Conservation (phyloP, 2,113 vertebrate species). For the Vicugna pacos region DNA sequence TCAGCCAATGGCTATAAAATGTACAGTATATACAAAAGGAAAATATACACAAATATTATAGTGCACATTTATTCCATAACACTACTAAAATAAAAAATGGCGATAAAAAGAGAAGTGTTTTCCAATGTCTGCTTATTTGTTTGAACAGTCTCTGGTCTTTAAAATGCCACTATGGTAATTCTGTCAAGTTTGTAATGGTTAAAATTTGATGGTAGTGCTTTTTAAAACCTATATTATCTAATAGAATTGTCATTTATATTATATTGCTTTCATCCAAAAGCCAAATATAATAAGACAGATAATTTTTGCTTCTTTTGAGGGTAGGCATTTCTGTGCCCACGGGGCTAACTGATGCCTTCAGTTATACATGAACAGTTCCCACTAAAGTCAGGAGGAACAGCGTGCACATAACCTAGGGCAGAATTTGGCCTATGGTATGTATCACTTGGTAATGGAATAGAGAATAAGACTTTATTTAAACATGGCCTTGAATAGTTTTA, state of each 20-base stretch:
- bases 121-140: neutral
- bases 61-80: neutral
- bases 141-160: conserved; percentile 35
- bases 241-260: conserved; percentile 63
- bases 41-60: conserved; percentile 5
- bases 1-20: conserved; percentile 16
- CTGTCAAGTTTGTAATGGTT: conserved; percentile 51
- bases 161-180: conserved; percentile 68
- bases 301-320: conserved; percentile 54
- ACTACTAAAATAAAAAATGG: conserved; percentile 17
- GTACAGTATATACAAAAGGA: neutral
- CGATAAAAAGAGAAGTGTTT: conserved; percentile 37
- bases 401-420: conserved; percentile 28
- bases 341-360: conserved; percentile 46
- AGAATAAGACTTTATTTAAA: conserved; percentile 60
- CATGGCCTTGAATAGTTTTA: conserved; percentile 68
- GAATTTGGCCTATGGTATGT: conserved; percentile 54
- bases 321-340: conserved; percentile 59
- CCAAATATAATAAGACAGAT: conserved; percentile 65
- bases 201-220: conserved; percentile 38
- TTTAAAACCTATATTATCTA: conserved; percentile 52
- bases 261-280: conserved; percentile 62
- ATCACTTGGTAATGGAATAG: conserved; percentile 59
- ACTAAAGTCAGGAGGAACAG: conserved; percentile 27
- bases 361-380: conserved; percentile 47